These are phyloP conservation scores for Apolygus lucorum DNA, from an alignment of 1,140 invertebrate genomes.

Conservation along the genomic window DNA sequence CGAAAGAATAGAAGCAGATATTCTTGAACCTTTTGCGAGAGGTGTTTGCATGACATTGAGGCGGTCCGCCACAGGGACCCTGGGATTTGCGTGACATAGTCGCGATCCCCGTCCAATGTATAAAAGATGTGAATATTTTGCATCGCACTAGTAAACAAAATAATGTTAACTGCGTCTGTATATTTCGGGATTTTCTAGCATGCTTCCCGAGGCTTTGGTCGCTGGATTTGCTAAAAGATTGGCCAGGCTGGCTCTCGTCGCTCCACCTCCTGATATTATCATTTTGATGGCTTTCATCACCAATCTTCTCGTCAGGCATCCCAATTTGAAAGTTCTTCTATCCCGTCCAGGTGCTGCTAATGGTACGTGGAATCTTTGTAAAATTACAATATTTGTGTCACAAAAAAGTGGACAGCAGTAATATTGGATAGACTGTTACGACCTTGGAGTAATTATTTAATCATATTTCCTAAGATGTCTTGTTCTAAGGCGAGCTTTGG, in stretches of 20 bases:
- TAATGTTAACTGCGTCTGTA: too few species aligned
- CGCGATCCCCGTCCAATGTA: too few species aligned
- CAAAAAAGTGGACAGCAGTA: not conserved
- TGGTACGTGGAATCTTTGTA: constrained; percentile 21
- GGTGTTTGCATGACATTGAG: too few species aligned
- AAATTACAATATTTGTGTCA: not conserved
- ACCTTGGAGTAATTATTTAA: not conserved
- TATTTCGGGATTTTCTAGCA: constrained; percentile 44
- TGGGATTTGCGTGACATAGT: too few species aligned
- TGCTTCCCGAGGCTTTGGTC: constrained; percentile 82
- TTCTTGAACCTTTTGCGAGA: too few species aligned
- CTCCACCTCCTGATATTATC: constrained; percentile 67
- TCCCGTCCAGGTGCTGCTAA: constrained; percentile 47
- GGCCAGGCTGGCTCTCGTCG: constrained; percentile 68
- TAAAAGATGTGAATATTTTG: too few species aligned
- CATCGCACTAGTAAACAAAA: too few species aligned
- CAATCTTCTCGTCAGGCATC: constrained; percentile 81
- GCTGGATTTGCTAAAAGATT: constrained; percentile 88
- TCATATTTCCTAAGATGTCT: not conserved
- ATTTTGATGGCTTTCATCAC: constrained; percentile 74
- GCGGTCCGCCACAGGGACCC: too few species aligned
- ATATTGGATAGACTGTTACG: not conserved
- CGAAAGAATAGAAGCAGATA: too few species aligned
- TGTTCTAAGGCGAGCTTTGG: too few species aligned
- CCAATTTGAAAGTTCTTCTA: constrained; percentile 54